phyloP scores from a whole-genome alignment of 1,140 invertebrate species.

The Formica selysi region DNA sequence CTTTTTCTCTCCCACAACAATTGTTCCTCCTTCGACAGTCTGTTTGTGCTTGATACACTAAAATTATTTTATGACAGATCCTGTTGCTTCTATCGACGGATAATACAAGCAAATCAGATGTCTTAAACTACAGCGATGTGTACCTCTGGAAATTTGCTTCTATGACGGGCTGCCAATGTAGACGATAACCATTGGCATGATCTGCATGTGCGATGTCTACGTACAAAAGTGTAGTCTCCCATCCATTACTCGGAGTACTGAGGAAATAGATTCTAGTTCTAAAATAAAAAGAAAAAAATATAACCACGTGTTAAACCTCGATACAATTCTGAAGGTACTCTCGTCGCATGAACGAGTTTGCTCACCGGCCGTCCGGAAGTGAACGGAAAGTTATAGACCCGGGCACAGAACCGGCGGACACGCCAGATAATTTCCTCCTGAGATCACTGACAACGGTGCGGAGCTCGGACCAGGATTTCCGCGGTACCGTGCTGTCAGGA shows the following conservation, averaged over 20 bases:
- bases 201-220: slow-evolving; percentile 91
- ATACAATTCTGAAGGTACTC: neutral
- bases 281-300: slow-evolving; percentile 24
- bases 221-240: slow-evolving; percentile 95
- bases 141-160: slow-evolving; percentile 91
- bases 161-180: slow-evolving; percentile 91
- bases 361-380: slow-evolving; percentile 89
- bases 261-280: slow-evolving; percentile 95
- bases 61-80: slow-evolving; percentile 44
- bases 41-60: slow-evolving; percentile 85
- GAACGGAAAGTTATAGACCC: slow-evolving; percentile 93
- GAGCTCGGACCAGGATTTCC: slow-evolving; percentile 92
- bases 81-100: neutral
- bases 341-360: too few relatives aligned
- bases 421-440: slow-evolving; percentile 91
- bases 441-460: slow-evolving; percentile 93
- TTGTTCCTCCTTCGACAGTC: slow-evolving; percentile 94
- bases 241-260: slow-evolving; percentile 92
- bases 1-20: slow-evolving; percentile 96
- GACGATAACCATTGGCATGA: slow-evolving; percentile 85
- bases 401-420: slow-evolving; percentile 92
- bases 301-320: neutral
- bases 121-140: neutral
- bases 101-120: neutral
- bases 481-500: slow-evolving; percentile 51